Percentiles rank a stretch among this genome's conserved stretches.
phyloP scores from a whole-genome alignment of 2,797 vertebrate genomes.

The Morus bassanus region DNA sequence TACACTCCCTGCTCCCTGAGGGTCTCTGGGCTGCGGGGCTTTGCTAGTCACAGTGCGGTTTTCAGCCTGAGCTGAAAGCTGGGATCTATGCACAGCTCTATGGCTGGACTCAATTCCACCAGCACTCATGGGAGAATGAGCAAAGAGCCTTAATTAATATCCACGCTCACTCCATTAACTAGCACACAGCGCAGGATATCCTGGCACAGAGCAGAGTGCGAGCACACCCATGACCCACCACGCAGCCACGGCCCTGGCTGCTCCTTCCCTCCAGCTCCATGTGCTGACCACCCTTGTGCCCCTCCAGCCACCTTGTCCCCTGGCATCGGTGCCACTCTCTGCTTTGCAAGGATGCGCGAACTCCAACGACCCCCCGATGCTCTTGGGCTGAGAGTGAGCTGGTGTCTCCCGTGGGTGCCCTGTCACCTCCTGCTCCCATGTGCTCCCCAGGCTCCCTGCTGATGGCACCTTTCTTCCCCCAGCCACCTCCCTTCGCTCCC shows the following conservation, averaged over 20 bases:
- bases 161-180: rapidly evolving
- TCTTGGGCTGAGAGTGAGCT: neutral
- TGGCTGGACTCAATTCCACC: neutral
- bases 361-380: neutral
- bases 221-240: rapidly evolving
- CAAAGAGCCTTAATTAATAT: neutral
- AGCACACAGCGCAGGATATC: rapidly evolving
- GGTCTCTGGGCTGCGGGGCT: rapidly evolving
- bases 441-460: neutral
- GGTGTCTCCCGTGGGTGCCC: neutral
- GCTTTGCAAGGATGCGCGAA: neutral
- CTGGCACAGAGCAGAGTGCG: neutral
- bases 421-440: neutral
- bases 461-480: neutral
- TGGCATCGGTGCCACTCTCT: rapidly evolving
- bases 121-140: rapidly evolving
- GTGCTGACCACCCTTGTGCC: rapidly evolving
- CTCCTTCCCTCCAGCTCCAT: neutral
- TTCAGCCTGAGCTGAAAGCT: neutral
- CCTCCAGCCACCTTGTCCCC: neutral
- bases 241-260: neutral
- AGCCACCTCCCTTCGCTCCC: too few species aligned
- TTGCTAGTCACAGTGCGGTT: neutral
- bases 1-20: rapidly evolving
- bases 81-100: neutral